phyloP scores from a whole-genome alignment of 1,140 invertebrate species.

The Belonocnema kinseyi region DNA sequence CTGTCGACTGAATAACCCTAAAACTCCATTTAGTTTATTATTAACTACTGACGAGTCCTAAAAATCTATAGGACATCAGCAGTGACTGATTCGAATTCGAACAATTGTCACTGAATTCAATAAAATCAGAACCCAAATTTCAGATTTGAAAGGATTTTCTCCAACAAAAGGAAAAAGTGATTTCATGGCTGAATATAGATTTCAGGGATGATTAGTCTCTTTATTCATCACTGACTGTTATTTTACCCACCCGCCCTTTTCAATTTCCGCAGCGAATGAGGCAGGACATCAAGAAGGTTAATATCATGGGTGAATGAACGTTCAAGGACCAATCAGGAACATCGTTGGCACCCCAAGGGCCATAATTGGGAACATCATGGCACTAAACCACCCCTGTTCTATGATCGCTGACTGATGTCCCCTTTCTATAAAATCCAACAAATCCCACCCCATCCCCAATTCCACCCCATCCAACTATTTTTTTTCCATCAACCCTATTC shows the following conservation, averaged over 20 bases:
- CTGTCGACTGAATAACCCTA: too few species aligned
- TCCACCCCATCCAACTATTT: too few species aligned
- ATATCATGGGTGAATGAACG: constrained; percentile 10
- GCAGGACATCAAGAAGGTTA: constrained; percentile 23
- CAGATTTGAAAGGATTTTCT: not conserved
- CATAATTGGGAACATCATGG: constrained; percentile 27
- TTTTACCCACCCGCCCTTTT: constrained; percentile 11
- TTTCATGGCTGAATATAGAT: not conserved
- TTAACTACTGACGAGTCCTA: too few species aligned
- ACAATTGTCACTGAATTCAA: too few species aligned
- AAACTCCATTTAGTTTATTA: too few species aligned
- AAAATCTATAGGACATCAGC: too few species aligned
- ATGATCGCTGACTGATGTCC: constrained; percentile 15
- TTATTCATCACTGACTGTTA: constrained; percentile 18
- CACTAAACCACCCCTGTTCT: not conserved
- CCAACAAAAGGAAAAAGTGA: not conserved
- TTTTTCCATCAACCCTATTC: not conserved
- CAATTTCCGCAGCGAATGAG: constrained; percentile 3
- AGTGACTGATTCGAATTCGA: too few species aligned
- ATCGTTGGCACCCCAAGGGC: constrained; percentile 22
- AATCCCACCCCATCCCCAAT: not conserved
- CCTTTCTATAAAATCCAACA: not conserved
- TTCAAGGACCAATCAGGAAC: constrained; percentile 29
- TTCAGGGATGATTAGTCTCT: constrained; percentile 14
- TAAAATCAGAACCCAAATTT: too few species aligned